Evolutionary conservation across 2,888 invertebrate genomes (phyloP), one percentile per base, ranked within the genome.

Genomic region (Megaustenia siamemsis): DNA sequence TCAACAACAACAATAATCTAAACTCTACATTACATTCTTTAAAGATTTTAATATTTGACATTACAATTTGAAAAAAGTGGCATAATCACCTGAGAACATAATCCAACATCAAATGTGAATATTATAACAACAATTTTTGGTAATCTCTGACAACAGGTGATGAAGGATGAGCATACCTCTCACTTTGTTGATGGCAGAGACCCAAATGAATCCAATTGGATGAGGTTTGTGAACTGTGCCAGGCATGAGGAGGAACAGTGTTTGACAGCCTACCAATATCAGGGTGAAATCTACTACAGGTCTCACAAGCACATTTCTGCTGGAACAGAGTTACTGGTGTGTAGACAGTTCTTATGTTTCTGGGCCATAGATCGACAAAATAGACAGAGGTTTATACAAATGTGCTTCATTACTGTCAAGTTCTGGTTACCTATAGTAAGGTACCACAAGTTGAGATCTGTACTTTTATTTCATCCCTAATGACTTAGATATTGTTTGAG

Each of bases 171-270:
- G 21, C 76, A 78, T 21, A 38, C 78, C 21, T 82, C 68, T 24
- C 82, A 86, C 45, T 86, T 86, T 84, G 84, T 86, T 15, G 84
- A 86, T 45, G 86, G 81, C 73, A 82, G 68, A 71, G 84, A 86
- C 69, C 78, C 84, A 28, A 56, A 32, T 40, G 40, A 75, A 2
- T 84, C 86, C 56, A 86, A 84, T 60, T 86, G 86, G 86, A 86
- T 86, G 86, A 53, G 86, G 45, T 86, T 68, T 75, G 86, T 86
- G 24, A 86, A 86, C 82, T 86, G 86, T 84, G 86, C 86, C 56
- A 71, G 86, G 10, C 77, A 79, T 78, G 84, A 78, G 35, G 73
- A 78, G 38, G 86, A 86, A 49, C 86, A 86, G 84, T 84, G 84
- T 79, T 73, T 86, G 69, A 86, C 86, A n/a, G 86, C 86, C 43